These are phyloP conservation scores for Spea multiplicata DNA, from an alignment of 2,113 vertebrate species.

Conservation along the genomic window DNA sequence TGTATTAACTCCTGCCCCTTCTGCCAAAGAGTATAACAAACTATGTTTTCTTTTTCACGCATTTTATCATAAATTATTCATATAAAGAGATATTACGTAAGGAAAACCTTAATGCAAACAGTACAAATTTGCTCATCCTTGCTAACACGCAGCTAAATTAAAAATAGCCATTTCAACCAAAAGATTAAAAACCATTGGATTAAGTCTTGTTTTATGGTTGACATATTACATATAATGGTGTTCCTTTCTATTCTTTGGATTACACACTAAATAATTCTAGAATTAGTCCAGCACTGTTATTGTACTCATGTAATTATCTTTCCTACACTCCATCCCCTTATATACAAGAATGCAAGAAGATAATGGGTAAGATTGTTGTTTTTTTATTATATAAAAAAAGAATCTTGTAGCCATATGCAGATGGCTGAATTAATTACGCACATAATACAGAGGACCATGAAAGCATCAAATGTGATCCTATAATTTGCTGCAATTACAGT, in stretches of 20 bases:
- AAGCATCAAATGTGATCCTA: conserved; percentile 33
- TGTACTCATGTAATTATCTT: conserved; percentile 25
- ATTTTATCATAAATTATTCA: too few species aligned
- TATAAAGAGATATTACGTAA: too few species aligned
- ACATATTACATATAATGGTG: conserved; percentile 21
- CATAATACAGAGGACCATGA: conserved; percentile 8
- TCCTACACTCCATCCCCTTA: not conserved
- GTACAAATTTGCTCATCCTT: too few species aligned
- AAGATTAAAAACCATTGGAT: too few species aligned
- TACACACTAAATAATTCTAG: not conserved
- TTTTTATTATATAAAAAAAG: conserved; percentile 14
- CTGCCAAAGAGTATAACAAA: too few species aligned
- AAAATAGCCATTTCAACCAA: too few species aligned
- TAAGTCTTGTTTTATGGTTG: conserved; percentile 22
- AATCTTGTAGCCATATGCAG: conserved; percentile 26
- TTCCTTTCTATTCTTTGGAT: not conserved
- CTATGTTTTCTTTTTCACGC: too few species aligned
- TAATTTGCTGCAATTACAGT: conserved; percentile 41
- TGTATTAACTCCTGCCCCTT: too few species aligned
- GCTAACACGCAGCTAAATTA: too few species aligned
- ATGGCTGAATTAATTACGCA: conserved; percentile 35
- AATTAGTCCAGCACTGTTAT: conserved; percentile 5
- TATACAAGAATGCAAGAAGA: conserved; percentile 16
- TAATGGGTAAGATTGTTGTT: conserved; percentile 10
- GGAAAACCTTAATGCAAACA: too few species aligned